These are phyloP conservation scores for Anaspis maculata DNA, from an alignment of 2,888 invertebrate genomes.

Conservation along the genomic window DNA sequence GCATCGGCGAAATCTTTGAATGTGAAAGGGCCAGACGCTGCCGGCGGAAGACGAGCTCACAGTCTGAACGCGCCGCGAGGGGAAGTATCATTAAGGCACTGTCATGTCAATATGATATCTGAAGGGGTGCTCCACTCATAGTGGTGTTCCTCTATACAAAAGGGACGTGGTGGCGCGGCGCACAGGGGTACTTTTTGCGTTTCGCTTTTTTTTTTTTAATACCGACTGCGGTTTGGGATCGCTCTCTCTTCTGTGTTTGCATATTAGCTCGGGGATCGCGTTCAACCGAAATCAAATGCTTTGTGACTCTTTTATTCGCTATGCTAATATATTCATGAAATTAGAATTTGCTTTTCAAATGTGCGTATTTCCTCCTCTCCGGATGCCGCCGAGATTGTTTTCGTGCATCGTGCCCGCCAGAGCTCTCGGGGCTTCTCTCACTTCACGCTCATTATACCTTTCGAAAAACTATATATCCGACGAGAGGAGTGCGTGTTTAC, in stretches of 20 bases:
- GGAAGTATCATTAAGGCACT: constrained; percentile 45
- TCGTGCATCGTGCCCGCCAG: too few species aligned
- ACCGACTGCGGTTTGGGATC: constrained; percentile 39
- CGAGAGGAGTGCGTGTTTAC: too few species aligned
- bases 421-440: too few species aligned
- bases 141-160: constrained; percentile 39
- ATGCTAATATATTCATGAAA: constrained; percentile 42
- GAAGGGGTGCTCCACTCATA: constrained; percentile 39
- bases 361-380: constrained; percentile 14
- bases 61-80: constrained; percentile 34
- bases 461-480: too few species aligned
- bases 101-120: constrained; percentile 45
- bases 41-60: constrained; percentile 21
- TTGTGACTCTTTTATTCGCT: constrained; percentile 36
- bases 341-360: constrained; percentile 35
- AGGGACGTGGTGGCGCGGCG: too few species aligned
- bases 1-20: constrained; percentile 38
- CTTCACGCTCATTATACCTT: too few species aligned
- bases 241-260: constrained; percentile 28
- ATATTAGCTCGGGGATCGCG: constrained; percentile 37
- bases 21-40: constrained; percentile 24
- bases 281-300: constrained; percentile 38
- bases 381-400: constrained; percentile 11
- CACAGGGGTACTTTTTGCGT: too few species aligned
- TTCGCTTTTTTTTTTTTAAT: too few species aligned